Evolutionary conservation across 2,888 invertebrate species (phyloP).

Genomic region (Diaphora mendica): DNA sequence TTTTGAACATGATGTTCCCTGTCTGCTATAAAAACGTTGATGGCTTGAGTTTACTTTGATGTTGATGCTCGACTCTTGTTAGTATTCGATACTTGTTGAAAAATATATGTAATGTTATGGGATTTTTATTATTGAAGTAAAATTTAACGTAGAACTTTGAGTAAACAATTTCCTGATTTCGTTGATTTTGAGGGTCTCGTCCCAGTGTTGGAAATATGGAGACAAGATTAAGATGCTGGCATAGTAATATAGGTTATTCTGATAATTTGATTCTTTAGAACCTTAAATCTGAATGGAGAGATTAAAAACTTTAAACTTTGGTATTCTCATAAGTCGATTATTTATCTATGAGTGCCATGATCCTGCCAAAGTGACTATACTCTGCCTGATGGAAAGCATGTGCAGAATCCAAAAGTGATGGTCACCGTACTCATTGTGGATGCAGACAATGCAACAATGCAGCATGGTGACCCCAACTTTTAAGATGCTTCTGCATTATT

Average conservation of each 20-base stretch:
- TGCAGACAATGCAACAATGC: too few species aligned
- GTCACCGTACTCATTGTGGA: too few species aligned
- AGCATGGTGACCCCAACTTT: too few species aligned
- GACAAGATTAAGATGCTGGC: not conserved
- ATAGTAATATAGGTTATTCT: not conserved
- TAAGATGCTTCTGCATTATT: too few species aligned
- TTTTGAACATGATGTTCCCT: conserved; percentile 23
- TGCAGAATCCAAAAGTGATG: too few species aligned
- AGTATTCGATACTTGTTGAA: conserved; percentile 5
- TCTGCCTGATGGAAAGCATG: too few species aligned
- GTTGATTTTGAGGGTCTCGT: not conserved
- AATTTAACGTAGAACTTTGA: not conserved
- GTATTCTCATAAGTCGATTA: too few species aligned
- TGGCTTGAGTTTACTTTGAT: not conserved
- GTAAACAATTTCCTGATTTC: not conserved
- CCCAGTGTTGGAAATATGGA: not conserved
- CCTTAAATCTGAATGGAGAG: not conserved
- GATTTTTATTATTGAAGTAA: not conserved
- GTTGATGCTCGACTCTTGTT: not conserved
- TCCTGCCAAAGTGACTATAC: too few species aligned
- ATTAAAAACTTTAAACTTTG: not conserved
- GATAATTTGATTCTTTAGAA: not conserved
- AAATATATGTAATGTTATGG: not conserved
- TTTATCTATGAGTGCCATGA: too few species aligned
- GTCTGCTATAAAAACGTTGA: conserved; percentile 9